phyloP scores from a whole-genome alignment of 2,888 invertebrate species.

The Drosophila picticornis region DNA sequence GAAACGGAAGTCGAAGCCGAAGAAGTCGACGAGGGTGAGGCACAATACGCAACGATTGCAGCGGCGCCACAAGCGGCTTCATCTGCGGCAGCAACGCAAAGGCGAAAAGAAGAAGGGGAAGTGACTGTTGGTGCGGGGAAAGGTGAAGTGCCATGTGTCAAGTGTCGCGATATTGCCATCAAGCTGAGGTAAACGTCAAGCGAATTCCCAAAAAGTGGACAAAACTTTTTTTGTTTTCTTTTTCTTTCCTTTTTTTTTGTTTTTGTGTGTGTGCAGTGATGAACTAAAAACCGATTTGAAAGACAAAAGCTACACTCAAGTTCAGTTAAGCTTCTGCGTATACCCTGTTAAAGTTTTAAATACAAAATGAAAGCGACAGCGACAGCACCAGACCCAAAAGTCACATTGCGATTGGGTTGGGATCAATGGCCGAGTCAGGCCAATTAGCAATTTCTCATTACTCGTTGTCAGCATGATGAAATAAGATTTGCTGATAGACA shows the following conservation, averaged over 20 bases:
- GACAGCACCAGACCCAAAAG: neutral
- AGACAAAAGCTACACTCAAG: neutral
- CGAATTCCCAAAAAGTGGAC: slow-evolving; percentile 5
- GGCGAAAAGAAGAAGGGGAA: neutral
- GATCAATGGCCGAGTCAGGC: neutral
- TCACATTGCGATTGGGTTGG: neutral
- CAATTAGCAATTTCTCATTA: neutral
- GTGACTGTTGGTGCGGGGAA: neutral
- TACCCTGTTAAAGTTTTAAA: neutral
- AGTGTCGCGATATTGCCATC: slow-evolving; percentile 82
- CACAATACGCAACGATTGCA: slow-evolving; percentile 63
- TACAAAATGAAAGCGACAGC: neutral
- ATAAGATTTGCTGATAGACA: neutral
- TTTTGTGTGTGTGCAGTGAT: slow-evolving; percentile 13
- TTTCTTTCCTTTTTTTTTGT: slow-evolving; percentile 1
- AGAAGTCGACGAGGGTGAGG: slow-evolving; percentile 41
- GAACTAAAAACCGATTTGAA: neutral
- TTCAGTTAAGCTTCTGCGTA: neutral
- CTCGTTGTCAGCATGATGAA: neutral
- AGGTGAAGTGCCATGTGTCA: slow-evolving; percentile 81
- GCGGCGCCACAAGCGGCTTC: neutral
- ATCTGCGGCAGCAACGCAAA: neutral
- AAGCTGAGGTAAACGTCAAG: slow-evolving; percentile 77
- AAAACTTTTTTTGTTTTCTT: neutral
- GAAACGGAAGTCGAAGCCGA: slow-evolving; percentile 57